Conservation (phyloP, 92 coral and sea anemone species). For the Umimayanthus kanabou region DNA sequence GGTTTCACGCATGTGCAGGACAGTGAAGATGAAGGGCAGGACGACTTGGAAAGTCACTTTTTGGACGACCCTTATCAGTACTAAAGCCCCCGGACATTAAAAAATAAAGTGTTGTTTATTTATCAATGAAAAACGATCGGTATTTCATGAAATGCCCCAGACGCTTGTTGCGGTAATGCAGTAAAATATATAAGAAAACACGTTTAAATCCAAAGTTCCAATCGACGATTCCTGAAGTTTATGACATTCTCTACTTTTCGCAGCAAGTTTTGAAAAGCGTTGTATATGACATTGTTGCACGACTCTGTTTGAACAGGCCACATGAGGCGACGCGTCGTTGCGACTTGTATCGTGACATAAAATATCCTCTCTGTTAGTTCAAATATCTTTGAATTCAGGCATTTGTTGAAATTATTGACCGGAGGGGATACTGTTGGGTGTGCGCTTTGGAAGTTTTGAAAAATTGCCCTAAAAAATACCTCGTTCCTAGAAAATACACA, state of each 20-base stretch:
- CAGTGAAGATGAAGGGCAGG: slow-evolving; percentile 66
- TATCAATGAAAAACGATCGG: neutral
- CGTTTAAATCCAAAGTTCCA: neutral
- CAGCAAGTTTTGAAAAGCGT: no score
- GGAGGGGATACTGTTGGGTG: no score
- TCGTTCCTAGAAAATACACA: no score
- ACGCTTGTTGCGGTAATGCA: neutral
- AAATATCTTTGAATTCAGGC: no score
- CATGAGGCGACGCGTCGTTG: neutral
- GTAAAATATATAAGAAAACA: neutral
- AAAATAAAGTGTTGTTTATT: neutral
- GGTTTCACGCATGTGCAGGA: slow-evolving; percentile 60
- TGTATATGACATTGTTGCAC: neutral
- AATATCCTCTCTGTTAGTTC: no score
- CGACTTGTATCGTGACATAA: neutral
- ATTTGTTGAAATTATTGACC: no score
- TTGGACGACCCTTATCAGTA: slow-evolving; percentile 4
- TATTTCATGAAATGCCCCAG: neutral
- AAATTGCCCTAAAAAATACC: no score
- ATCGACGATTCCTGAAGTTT: neutral
- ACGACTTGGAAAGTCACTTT: slow-evolving; percentile 44
- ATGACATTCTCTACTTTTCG: no score
- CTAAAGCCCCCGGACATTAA: neutral
- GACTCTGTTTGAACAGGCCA: neutral
- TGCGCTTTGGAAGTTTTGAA: no score